Evolutionary conservation across 2,888 invertebrate species (phyloP), one percentile per base, ranked within the genome.

Genomic region (Germaria angustata): DNA sequence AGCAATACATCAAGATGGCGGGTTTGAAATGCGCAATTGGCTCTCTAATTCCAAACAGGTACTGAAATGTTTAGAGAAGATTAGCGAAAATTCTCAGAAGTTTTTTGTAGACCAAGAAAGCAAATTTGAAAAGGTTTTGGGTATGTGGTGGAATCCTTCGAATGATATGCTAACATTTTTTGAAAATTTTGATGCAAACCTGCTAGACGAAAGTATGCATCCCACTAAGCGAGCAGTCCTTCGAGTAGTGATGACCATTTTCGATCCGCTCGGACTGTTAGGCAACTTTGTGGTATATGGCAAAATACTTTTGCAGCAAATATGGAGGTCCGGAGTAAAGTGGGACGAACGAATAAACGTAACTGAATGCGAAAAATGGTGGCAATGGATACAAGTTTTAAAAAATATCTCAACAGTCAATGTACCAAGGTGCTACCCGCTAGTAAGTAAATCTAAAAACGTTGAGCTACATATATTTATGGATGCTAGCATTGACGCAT

Each of bases 291-390:
- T 59, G 1, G 46, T 71, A 28, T 34, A 34, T 8, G 32, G 22
- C 0, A 71, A 71, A 2, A 32, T 57, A 32, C 15, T 32, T 1
- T 55, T 77, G 65, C 80, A 75, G 68, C 76, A 81, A 6, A 59
- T 71, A 32, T 71, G 57, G 59, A 28, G 57, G 15, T 34, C 46
- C 6, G 0, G 28, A 59, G 36, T 59, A 13, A 36, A 28, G 13
- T 57, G 46, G 69, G 57, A 17, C 20, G 32, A 71, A 20, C 32
- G 15, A 15, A 46, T 46, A 44, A 0, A 44, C 11, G 28, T 3
- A 39, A 24, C 39, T 2, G 24, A 46, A 13, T 0, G 17, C 7
- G 46, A 46, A 17, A 65, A 49, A 22, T 51, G 49, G 8, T 36
- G 46, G 22, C 28, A 24, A 9, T 41, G 41, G 28, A 8, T 28